These are phyloP conservation scores for Sitta carolinensis DNA, from an alignment of 2,797 vertebrate genomes.

Conservation along the genomic window DNA sequence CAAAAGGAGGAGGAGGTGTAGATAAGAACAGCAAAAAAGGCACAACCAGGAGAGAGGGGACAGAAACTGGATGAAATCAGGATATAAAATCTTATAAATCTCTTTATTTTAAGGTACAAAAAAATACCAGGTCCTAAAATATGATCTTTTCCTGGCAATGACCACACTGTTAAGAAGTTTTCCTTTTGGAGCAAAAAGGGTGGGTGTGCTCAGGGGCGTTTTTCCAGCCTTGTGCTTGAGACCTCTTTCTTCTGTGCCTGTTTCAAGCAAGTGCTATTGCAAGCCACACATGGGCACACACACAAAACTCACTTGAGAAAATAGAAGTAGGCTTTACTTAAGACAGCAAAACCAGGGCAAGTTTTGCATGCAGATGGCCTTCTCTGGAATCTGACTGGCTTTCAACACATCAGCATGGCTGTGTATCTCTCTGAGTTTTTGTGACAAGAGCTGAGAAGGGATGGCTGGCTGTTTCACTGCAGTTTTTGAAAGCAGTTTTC, in stretches of 20 bases:
- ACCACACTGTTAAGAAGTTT: background rate
- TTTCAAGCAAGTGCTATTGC: background rate
- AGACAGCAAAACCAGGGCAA: background rate
- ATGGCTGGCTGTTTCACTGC: background rate
- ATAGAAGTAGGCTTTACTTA: background rate
- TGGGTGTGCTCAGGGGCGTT: background rate
- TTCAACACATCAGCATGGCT: background rate
- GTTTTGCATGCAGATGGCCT: background rate
- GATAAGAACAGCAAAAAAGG: background rate
- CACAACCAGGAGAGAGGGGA: background rate
- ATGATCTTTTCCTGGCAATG: background rate
- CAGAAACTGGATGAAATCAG: background rate
- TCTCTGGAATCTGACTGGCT: background rate
- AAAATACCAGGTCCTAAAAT: background rate
- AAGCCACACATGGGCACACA: background rate
- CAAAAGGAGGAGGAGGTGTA: background rate
- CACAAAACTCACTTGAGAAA: background rate
- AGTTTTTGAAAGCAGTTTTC: background rate
- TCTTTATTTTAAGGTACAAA: background rate
- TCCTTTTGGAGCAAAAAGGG: background rate
- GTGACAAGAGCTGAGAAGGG: background rate
- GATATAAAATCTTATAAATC: background rate
- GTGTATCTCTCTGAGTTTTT: background rate
- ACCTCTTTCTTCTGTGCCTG: background rate
- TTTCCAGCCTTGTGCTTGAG: background rate